Percentiles rank a stretch among this genome's conserved stretches.
phyloP scores from a whole-genome alignment of 2,888 invertebrate species.

The Scrobipalpa atriplicella region DNA sequence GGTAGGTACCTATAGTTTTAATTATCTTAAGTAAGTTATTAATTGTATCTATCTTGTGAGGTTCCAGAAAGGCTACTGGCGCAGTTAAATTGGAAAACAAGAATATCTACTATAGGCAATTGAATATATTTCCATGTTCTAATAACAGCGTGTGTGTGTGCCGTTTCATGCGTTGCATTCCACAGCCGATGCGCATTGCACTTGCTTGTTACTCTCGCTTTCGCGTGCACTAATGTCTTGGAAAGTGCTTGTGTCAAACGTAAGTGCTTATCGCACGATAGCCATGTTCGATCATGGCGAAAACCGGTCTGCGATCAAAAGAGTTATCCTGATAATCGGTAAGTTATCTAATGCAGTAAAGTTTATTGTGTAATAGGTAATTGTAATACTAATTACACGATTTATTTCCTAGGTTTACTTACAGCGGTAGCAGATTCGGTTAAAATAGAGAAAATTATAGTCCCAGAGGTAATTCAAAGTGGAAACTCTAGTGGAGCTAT shows the following conservation, averaged over 20 bases:
- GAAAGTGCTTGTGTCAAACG: conserved; percentile 28
- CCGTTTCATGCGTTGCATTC: conserved; percentile 2
- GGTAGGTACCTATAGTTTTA: no score
- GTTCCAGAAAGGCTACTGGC: no score
- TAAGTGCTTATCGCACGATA: background rate
- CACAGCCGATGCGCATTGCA: background rate
- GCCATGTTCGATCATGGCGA: background rate
- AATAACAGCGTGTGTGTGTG: background rate
- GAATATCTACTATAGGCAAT: background rate
- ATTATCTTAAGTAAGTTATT: no score
- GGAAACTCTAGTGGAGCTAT: conserved; percentile 37
- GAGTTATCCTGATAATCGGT: background rate
- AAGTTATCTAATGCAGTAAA: background rate
- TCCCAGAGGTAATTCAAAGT: conserved; percentile 48
- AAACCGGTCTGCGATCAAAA: background rate
- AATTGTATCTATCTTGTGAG: no score
- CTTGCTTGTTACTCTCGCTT: conserved; percentile 23
- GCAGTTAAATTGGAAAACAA: no score
- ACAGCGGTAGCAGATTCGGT: conserved; percentile 38
- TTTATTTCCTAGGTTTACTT: conserved; percentile 19
- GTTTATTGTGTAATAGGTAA: background rate
- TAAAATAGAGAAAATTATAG: conserved; percentile 46
- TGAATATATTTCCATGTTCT: background rate
- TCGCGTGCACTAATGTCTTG: conserved; percentile 25
- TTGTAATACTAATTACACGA: background rate